phyloP scores from a whole-genome alignment of 1,140 invertebrate genomes.

The Saccostrea cuccullata region DNA sequence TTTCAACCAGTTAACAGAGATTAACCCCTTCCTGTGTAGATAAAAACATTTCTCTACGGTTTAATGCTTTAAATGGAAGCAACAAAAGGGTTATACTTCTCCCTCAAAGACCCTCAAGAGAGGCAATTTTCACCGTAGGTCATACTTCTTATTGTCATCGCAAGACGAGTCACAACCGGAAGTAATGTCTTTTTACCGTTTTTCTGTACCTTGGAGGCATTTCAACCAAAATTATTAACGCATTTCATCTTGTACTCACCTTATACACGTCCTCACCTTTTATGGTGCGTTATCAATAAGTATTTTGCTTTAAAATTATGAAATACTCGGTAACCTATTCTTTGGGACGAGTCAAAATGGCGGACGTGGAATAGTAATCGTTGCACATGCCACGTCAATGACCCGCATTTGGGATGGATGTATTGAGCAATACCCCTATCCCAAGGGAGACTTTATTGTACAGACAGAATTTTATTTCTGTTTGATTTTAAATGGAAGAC shows the following conservation, averaged over 20 bases:
- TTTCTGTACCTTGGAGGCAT: background rate
- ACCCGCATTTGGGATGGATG: slow-evolving; percentile 50
- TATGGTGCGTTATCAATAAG: background rate
- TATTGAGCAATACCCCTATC: slow-evolving; percentile 32
- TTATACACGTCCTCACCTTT: background rate
- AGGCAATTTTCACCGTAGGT: background rate
- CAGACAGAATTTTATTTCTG: background rate
- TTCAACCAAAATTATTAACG: background rate
- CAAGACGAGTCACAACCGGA: slow-evolving; percentile 10
- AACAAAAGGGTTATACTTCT: background rate
- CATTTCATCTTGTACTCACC: background rate
- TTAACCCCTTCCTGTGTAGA: no score
- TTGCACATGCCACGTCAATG: slow-evolving; percentile 71
- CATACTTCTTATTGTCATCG: background rate
- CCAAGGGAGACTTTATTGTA: slow-evolving; percentile 26
- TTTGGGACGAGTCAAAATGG: slow-evolving; percentile 59
- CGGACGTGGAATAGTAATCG: slow-evolving; percentile 68
- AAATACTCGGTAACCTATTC: background rate
- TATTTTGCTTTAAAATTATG: background rate
- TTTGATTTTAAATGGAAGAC: background rate
- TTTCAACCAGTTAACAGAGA: no score
- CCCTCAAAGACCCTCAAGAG: background rate
- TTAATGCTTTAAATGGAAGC: no score
- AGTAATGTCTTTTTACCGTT: background rate
- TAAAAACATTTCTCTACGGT: no score